A percentile compares a stretch with the other conserved stretches of the same genome.
These are phyloP conservation scores for Rhabdomys dilectus DNA, from an alignment of 2,113 vertebrate species.

Conservation along the genomic window DNA sequence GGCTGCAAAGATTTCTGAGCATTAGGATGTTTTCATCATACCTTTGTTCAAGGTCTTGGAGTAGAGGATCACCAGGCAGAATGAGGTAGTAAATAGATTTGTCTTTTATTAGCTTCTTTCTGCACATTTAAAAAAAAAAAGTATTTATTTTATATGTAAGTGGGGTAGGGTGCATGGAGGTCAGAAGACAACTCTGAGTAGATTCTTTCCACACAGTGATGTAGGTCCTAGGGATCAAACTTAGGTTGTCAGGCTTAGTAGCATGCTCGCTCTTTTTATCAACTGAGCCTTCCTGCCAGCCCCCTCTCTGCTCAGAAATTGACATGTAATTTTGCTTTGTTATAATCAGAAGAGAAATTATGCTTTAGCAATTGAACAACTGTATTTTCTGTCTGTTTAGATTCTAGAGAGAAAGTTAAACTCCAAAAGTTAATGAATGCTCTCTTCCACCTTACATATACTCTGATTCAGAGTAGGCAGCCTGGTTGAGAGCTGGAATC, in stretches of 20 bases:
- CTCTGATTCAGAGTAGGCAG: not conserved
- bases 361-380: conserved; percentile 55
- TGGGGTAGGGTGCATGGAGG: not conserved
- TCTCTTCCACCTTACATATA: not conserved
- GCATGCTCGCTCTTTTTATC: not conserved
- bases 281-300: not conserved
- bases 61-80: not conserved
- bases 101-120: not conserved
- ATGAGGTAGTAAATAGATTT: conserved; percentile 34
- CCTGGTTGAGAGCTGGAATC: not conserved
- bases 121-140: not conserved
- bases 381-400: conserved; percentile 42
- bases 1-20: not conserved
- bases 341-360: conserved; percentile 60
- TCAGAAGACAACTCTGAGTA: not conserved
- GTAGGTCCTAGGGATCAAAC: not conserved
- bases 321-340: conserved; percentile 52
- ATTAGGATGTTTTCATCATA: conserved; percentile 20
- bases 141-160: not conserved
- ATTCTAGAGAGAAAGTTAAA: conserved; percentile 19
- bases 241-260: not conserved
- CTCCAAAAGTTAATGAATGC: conserved; percentile 34
- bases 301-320: not conserved
- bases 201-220: not conserved
- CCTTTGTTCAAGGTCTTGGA: conserved; percentile 37